These are phyloP conservation scores for Tyrannus savana DNA, from an alignment of 2,113 vertebrate species.

Conservation along the genomic window DNA sequence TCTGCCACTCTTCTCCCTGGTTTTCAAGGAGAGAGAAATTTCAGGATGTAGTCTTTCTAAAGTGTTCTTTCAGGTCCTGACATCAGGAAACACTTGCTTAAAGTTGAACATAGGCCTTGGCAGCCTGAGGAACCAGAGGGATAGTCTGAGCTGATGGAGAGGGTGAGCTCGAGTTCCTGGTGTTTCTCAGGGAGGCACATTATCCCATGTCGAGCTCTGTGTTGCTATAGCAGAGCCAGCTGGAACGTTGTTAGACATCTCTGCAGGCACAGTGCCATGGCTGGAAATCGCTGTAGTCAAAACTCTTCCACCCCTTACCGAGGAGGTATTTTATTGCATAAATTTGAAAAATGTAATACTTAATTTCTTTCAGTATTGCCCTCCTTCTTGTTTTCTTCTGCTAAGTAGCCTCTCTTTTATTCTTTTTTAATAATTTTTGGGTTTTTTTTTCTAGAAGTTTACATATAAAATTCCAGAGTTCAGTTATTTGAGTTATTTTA, in stretches of 20 bases:
- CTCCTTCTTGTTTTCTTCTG: background rate
- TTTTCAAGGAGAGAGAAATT: background rate
- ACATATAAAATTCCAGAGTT: background rate
- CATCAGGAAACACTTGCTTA: background rate
- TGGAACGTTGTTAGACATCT: background rate
- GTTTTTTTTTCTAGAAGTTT: background rate
- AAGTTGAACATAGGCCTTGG: background rate
- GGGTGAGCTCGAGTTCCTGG: background rate
- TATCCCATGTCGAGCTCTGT: fast-evolving
- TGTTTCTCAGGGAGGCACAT: background rate
- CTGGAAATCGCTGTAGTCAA: background rate
- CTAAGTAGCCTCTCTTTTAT: background rate
- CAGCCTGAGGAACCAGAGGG: background rate
- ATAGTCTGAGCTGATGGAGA: background rate
- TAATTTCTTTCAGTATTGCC: background rate
- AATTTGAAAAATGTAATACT: background rate
- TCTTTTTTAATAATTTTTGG: background rate
- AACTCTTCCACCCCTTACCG: background rate
- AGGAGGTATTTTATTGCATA: background rate
- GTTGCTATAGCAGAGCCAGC: background rate
- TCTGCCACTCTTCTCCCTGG: background rate
- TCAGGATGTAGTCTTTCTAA: background rate
- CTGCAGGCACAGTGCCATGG: background rate
- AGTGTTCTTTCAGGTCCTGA: background rate
- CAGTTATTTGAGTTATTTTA: background rate